Percentiles rank a stretch among this genome's conserved stretches.
These are phyloP conservation scores for Centropus bengalensis DNA, from an alignment of 2,113 vertebrate genomes.

Conservation along the genomic window DNA sequence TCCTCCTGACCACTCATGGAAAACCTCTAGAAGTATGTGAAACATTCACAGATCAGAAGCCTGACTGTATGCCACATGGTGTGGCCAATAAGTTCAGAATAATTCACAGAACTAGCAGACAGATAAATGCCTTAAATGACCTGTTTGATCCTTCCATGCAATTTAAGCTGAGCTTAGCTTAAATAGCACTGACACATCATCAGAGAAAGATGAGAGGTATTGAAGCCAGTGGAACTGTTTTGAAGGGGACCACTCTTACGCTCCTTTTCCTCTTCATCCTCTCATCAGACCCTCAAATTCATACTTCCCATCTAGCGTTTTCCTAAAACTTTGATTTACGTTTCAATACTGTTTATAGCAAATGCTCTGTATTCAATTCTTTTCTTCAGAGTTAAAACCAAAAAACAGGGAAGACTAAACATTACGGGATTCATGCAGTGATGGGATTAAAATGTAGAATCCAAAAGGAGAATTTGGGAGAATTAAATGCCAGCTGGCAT, in stretches of 20 bases:
- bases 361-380: not conserved
- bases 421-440: not conserved
- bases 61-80: not conserved
- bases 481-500: not conserved
- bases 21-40: not conserved
- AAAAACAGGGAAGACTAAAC: not conserved
- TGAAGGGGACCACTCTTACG: not conserved
- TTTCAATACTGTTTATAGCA: not conserved
- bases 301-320: not conserved
- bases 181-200: not conserved
- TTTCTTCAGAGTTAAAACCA: conserved; percentile 4
- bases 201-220: not conserved
- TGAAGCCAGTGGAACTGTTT: not conserved
- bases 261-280: not conserved
- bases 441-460: not conserved
- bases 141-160: not conserved
- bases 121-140: not conserved
- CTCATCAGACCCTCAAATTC: not conserved
- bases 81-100: not conserved
- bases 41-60: not conserved
- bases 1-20: not conserved
- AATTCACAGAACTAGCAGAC: not conserved
- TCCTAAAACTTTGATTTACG: not conserved
- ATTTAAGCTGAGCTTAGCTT: not conserved
- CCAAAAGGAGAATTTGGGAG: not conserved